Evolutionary conservation across 2,113 vertebrate genomes (phyloP), one percentile per base, ranked within the genome.

Genomic region (Lycocorax pyrrhopterus): DNA sequence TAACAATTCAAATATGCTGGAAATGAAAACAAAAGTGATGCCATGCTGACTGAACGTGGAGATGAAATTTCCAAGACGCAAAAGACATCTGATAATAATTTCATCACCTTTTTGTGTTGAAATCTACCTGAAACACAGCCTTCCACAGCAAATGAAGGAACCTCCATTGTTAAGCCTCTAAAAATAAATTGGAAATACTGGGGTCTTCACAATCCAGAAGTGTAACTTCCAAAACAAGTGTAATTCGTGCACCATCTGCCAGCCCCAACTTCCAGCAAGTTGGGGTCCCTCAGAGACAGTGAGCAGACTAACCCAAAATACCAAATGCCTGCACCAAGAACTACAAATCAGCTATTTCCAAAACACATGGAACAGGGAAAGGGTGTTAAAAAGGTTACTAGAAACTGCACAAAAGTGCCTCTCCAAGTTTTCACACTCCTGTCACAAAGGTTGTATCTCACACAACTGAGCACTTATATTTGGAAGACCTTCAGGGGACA

Each of bases 41-140:
- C 46, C 13, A 53, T 3, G 2, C 30, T 55, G 81, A 49, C 7
- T 49, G 33, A 93, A 47, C 0, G 0, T 10, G 4, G 16, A 84
- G 18, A 76, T 2, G 0, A 74, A 69, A 73, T 30, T 89, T 72
- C 21, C 76, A 84, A 73, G 32, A 56, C 44, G 9, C 29, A 62
- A 62, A 91, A 87, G 29, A 51, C 32, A 12, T 21, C 43, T 26
- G 39, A 76, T 44, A 83, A 85, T 35, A 32, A 43, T 76, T 63
- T 69, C 87, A 83, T 49, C 63, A 55, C 55, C 41, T 62, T 41
- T 62, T 10, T 3, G 4, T 49, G 37, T 49, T 58, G 18, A 76
- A 93, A 93, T 64, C 26, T 41, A 89, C 30, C 41, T 79, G 44
- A 58, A 71, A 56, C 53, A 20, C 27, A 79, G 46, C 32, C n/a